Evolutionary conservation across 2,113 vertebrate species (phyloP).

Genomic region (Bagarius yarrelli): DNA sequence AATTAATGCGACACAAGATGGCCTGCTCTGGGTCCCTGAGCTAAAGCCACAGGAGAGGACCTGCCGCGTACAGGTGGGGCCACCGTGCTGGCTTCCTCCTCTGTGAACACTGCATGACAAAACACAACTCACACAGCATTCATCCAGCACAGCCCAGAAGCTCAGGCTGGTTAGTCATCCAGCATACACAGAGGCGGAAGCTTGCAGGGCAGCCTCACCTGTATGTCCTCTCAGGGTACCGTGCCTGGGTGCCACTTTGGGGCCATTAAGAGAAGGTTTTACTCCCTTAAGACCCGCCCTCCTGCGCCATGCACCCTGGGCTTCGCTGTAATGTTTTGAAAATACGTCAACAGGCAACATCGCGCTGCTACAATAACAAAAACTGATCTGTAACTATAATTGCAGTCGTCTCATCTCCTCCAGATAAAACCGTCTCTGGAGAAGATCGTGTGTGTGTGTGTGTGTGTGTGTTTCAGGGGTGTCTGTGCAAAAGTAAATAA

Average conservation of each 20-base stretch:
- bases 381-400: conserved; percentile 54
- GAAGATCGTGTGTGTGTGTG: conserved; percentile 25
- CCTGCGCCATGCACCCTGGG: background rate
- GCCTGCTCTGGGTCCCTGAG: conserved; percentile 37
- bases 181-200: conserved; percentile 22
- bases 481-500: conserved; percentile 50
- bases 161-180: conserved; percentile 31
- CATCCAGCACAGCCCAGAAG: background rate
- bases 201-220: conserved; percentile 21
- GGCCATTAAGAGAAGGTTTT: conserved; percentile 34
- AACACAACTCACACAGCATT: conserved; percentile 14
- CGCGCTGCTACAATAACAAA: conserved; percentile 56
- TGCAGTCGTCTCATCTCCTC: conserved; percentile 47
- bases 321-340: conserved; percentile 36
- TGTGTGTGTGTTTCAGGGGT: conserved; percentile 26
- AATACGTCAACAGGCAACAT: conserved; percentile 39
- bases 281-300: background rate
- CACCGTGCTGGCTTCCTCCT: conserved; percentile 33
- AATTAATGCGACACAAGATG: conserved; percentile 54
- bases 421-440: conserved; percentile 36
- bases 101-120: conserved; percentile 22
- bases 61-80: conserved; percentile 33
- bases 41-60: conserved; percentile 41
- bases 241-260: conserved; percentile 27
- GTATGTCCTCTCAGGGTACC: conserved; percentile 29